phyloP scores from a whole-genome alignment of 1,140 invertebrate species.

The Drosophila nigromelanica region DNA sequence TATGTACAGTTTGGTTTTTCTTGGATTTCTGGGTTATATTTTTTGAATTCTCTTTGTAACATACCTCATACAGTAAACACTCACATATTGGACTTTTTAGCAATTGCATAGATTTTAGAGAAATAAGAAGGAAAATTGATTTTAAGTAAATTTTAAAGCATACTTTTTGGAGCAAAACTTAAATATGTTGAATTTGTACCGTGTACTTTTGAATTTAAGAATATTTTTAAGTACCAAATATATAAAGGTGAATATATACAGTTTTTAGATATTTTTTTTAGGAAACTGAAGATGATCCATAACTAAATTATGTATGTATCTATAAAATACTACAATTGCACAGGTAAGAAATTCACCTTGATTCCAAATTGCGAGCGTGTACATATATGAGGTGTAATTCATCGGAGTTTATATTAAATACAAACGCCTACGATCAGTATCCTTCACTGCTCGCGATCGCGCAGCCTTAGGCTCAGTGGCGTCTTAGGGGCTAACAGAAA shows the following conservation, averaged over 20 bases:
- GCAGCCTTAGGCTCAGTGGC: constrained; percentile 88
- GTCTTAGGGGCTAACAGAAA: constrained; percentile 90
- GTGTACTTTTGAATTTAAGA: neutral
- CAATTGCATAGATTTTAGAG: too few relatives aligned
- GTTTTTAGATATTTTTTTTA: too few relatives aligned
- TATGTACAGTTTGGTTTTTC: constrained; percentile 21
- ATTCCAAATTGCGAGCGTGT: constrained; percentile 6
- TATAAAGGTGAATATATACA: too few relatives aligned
- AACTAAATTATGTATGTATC: too few relatives aligned
- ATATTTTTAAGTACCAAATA: too few relatives aligned
- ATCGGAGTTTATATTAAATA: constrained; percentile 47
- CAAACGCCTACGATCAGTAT: constrained; percentile 16
- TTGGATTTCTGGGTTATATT: constrained; percentile 2
- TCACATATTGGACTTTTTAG: neutral
- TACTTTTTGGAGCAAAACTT: constrained; percentile 16
- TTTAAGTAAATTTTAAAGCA: constrained; percentile 13
- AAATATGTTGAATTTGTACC: neutral
- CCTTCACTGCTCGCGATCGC: constrained; percentile 84
- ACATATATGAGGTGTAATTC: neutral
- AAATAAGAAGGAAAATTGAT: neutral
- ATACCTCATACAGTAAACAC: neutral
- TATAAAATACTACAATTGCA: too few relatives aligned
- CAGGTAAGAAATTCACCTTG: neutral
- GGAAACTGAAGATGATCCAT: too few relatives aligned
- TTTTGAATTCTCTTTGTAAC: neutral